Base-by-base conservation (phyloP, 2,797 vertebrate species). In the Eospalax fontanierii region DNA sequence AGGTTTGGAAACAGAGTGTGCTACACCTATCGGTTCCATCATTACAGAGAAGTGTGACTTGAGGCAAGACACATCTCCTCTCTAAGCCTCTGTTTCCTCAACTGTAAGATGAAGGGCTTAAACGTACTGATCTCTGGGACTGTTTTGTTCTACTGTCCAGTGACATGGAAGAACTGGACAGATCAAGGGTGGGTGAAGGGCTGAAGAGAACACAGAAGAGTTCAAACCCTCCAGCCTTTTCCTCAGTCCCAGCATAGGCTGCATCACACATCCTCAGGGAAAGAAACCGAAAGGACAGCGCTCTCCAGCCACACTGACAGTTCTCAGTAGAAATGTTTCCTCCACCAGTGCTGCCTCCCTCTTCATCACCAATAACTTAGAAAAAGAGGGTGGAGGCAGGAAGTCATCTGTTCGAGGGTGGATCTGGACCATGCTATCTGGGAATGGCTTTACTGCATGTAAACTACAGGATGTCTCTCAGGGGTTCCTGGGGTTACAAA, bases 271-370 rank as follows among this genome's bases (percentile, higher is more conserved):
- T 74, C 40, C 54, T 87, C 40, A 38, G 87, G 84, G 57, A 82
- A 96, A 87, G 82, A 83, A 93, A 82, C 15, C 80, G 76, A n/a
- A 87, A 70, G 46, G 50, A 40, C 38, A 86, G 89, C 14, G 83
- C 18, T 50, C 4, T 87, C 50, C 43, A 28, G 76, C 26, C 68
- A 75, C 79, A 57, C 11, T 84, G 54, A 91, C 85, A 54, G 43
- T 54, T 80, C 83, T 91, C 38, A 54, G 4, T 80, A 33, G 38
- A 91, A 95, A 76, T 71, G 28, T 73, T 90, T 94, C 63, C 30
- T 88, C 38, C 54, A 30, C 63, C 28, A 28, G 10, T 30, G 8
- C 28, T 19, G 73, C 16, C 43, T 81, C 73, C 63, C 35, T 76
- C 76, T 94, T 61, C 46, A 84, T n/a, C 30, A 54, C 12, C 50